Base-by-base conservation (phyloP, 2,888 invertebrate species). In the Lasius platythorax region DNA sequence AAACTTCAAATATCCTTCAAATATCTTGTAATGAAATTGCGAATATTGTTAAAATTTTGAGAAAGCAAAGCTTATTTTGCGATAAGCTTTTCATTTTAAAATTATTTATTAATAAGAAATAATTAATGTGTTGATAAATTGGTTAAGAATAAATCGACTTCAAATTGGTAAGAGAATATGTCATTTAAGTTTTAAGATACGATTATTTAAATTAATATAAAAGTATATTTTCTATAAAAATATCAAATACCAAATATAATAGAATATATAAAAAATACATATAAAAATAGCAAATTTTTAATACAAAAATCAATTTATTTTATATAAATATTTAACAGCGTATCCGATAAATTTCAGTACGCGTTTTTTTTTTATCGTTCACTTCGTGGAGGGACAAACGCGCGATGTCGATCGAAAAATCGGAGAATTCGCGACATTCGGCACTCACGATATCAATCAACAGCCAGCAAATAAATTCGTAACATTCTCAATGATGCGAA, bases 381-480 rank as follows among this genome's bases (percentile, higher is more conserved):
- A 50, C n/a, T 46, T 61, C 76, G 87, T 85, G 87, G 75, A 85
- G 83, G 79, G 84, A 82, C 84, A 87, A 87, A 58, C 30, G 72
- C 30, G 70, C 70, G 30, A 76, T 12, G 76, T 18, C 33, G 40
- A 11, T 76, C 30, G 43, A 58, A 70, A 79, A 79, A 70, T 56
- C n/a, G 56, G 23, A 37, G 67, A 78, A 78, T 78, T 78, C 68
- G 68, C 56, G 78, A 78, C 66, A 76, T 76, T 40, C 50, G 40
- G 76, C 28, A 66, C 43, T 66, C 56, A 67, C 56, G 68, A 78
- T 78, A 78, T 78, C 78, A 78, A 78, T 78, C 78, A 78, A 78
- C 68, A 78, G 68, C 58, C 70, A 11, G 43, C 78, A 43, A n/a
- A 78, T 78, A 68, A 78, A 78, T 78, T 78, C 68, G 78, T 78